Percentiles rank a stretch among this genome's conserved stretches.
These are phyloP conservation scores for Trachelipus rathkii DNA, from an alignment of 1,140 invertebrate species.

Conservation along the genomic window DNA sequence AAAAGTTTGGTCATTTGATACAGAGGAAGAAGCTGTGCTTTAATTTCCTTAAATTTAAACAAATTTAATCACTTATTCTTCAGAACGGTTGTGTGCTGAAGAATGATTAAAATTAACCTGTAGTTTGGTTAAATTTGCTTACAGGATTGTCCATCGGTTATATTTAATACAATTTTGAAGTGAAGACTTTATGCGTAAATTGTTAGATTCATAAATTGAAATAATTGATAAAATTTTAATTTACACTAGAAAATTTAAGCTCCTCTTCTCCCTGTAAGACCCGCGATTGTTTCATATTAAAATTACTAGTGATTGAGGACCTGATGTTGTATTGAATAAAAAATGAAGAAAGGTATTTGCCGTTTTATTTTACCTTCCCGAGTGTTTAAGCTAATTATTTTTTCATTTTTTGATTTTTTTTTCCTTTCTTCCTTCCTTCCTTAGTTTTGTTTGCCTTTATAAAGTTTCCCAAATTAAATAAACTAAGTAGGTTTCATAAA, in stretches of 20 bases:
- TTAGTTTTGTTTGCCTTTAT: too few species aligned
- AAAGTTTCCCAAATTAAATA: too few species aligned
- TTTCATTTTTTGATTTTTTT: too few species aligned
- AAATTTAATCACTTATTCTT: background rate
- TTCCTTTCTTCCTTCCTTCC: too few species aligned
- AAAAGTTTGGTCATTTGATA: background rate
- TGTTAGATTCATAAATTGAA: background rate
- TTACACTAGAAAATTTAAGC: background rate
- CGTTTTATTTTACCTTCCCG: too few species aligned
- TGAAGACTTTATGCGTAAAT: background rate
- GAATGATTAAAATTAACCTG: background rate
- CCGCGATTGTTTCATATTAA: background rate
- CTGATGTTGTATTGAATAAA: constrained; percentile 13
- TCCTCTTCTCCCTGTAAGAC: background rate
- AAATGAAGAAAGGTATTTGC: background rate
- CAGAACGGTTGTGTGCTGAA: background rate
- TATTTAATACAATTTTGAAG: background rate
- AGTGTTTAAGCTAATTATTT: too few species aligned
- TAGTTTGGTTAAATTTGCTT: background rate
- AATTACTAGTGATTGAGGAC: constrained; percentile 3
- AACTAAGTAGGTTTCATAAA: too few species aligned
- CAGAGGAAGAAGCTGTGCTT: background rate
- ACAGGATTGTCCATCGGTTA: background rate
- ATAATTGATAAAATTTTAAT: background rate
- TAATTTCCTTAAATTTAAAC: background rate